Conservation (phyloP, 2,113 vertebrate species). For the Pluvianellus socialis region DNA sequence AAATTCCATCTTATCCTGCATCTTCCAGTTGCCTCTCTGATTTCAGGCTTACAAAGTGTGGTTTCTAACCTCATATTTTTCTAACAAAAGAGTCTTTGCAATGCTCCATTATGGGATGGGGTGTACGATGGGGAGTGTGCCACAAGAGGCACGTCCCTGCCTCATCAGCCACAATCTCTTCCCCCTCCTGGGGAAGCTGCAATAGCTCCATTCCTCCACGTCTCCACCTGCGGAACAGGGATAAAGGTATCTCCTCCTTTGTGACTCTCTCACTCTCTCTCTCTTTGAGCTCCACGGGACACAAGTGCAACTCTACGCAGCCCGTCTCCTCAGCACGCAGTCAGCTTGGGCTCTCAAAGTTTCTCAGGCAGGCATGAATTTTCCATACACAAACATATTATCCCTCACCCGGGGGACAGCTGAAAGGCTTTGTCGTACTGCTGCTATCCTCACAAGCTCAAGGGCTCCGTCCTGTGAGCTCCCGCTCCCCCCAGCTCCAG, state of each 20-base stretch:
- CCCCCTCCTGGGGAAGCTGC: background rate
- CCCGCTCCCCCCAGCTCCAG: background rate
- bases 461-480: background rate
- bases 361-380: background rate
- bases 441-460: background rate
- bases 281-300: background rate
- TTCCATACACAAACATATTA: background rate
- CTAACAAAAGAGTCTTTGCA: background rate
- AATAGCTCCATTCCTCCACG: background rate
- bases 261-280: too few relatives aligned
- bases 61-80: background rate
- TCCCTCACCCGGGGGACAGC: background rate
- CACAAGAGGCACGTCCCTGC: background rate
- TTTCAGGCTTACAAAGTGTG: background rate
- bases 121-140: background rate
- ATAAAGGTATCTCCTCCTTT: background rate
- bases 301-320: fast-evolving
- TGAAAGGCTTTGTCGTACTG: background rate
- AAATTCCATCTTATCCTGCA: background rate
- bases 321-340: background rate
- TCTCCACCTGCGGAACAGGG: background rate
- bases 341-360: background rate
- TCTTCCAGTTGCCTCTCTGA: background rate
- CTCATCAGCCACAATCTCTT: background rate
- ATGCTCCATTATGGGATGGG: background rate